These are phyloP conservation scores for Lutraria lutraria DNA, from an alignment of 2,888 invertebrate genomes.

Conservation along the genomic window DNA sequence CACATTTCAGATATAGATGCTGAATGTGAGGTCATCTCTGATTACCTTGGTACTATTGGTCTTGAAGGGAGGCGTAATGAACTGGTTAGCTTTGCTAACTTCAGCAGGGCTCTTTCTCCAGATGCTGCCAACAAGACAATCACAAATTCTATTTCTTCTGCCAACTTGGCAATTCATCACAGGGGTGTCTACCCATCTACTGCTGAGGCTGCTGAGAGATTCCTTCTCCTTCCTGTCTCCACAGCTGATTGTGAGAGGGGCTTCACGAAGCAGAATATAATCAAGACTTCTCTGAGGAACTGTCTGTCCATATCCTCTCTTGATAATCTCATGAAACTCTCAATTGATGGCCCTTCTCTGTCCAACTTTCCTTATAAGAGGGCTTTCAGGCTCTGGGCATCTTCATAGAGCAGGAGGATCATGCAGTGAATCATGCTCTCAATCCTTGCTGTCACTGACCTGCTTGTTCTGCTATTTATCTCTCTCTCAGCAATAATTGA, in stretches of 20 bases:
- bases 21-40: slow-evolving; percentile 32
- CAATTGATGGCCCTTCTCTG: neutral
- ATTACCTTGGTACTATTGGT: slow-evolving; percentile 35
- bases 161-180: slow-evolving; percentile 20
- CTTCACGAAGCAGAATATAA: neutral
- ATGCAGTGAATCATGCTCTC: too few species aligned
- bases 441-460: too few species aligned
- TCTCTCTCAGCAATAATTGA: too few species aligned
- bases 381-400: neutral
- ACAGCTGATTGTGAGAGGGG: neutral
- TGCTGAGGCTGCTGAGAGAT: slow-evolving; percentile 20
- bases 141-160: neutral
- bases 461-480: too few species aligned
- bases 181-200: slow-evolving; percentile 14
- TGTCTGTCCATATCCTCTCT: neutral
- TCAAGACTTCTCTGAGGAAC: neutral
- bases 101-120: neutral
- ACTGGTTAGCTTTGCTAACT: slow-evolving; percentile 18
- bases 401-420: too few species aligned
- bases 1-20: neutral
- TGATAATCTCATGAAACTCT: neutral
- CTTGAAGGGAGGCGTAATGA: slow-evolving; percentile 17
- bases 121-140: neutral
- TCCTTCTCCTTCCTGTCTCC: slow-evolving; percentile 1
- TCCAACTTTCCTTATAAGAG: neutral